Evolutionary conservation across 2,113 vertebrate genomes (phyloP).

Genomic region (Struthio camelus): DNA sequence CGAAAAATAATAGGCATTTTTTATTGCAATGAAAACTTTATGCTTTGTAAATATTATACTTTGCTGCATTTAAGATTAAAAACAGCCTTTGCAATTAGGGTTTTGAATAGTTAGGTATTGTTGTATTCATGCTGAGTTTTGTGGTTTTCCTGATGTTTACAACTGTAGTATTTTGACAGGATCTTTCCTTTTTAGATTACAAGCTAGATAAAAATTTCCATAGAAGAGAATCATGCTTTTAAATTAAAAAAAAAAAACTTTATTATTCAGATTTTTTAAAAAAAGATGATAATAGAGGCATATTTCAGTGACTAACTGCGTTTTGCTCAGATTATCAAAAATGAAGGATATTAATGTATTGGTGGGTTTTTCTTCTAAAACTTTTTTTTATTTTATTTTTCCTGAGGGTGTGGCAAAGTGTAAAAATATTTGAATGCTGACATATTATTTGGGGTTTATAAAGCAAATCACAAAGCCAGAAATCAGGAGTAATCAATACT

Average conservation of each 20-base stretch:
- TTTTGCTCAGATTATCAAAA: not conserved
- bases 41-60: slow-evolving; percentile 3
- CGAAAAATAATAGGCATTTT: not conserved
- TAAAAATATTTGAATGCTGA: not conserved
- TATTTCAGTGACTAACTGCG: not conserved
- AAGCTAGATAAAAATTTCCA: not conserved
- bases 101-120: not conserved
- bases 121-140: not conserved
- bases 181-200: not conserved
- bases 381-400: not conserved
- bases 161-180: not conserved
- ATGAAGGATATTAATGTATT: not conserved
- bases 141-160: not conserved
- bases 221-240: not conserved
- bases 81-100: slow-evolving; percentile 1
- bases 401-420: not conserved
- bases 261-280: not conserved
- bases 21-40: not conserved
- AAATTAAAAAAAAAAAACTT: not conserved
- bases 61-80: not conserved
- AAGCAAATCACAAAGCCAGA: not conserved
- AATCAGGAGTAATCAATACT: not conserved
- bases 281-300: not conserved
- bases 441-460: not conserved
- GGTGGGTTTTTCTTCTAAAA: not conserved